These are phyloP conservation scores for Agrotis segetum DNA, from an alignment of 2,888 invertebrate species.

Conservation along the genomic window DNA sequence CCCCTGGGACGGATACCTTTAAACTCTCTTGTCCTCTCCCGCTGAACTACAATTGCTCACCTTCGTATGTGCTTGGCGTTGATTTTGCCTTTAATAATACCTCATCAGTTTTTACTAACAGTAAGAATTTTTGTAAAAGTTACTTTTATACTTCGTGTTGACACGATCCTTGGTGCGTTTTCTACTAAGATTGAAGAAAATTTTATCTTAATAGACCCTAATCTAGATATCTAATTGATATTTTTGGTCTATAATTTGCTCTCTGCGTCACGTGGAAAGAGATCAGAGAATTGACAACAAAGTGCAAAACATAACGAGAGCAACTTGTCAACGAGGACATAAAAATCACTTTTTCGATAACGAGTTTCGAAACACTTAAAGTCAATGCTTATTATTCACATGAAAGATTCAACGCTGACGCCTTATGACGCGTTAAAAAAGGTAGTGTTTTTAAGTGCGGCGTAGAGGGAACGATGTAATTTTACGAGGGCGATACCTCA, in stretches of 20 bases:
- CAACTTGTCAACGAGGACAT: not conserved
- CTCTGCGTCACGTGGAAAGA: not conserved
- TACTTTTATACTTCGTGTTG: not conserved
- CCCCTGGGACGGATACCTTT: conserved; percentile 60
- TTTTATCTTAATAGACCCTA: not conserved
- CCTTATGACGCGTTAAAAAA: conserved; percentile 75
- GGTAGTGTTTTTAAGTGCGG: conserved; percentile 68
- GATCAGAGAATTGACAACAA: not conserved
- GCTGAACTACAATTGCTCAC: not conserved
- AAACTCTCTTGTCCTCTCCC: conserved; percentile 21
- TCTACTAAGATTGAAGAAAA: conserved; percentile 16
- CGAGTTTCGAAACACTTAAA: conserved; percentile 9
- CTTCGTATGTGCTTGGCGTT: conserved; percentile 61
- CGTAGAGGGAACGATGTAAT: conserved; percentile 69
- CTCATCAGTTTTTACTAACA: conserved; percentile 34
- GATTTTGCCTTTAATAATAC: conserved; percentile 60
- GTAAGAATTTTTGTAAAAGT: conserved; percentile 22
- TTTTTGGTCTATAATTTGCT: not conserved
- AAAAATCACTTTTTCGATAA: conserved; percentile 8
- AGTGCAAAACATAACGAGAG: conserved; percentile 14
- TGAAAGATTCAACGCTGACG: conserved; percentile 83
- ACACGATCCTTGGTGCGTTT: conserved; percentile 25
- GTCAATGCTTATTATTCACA: conserved; percentile 74
- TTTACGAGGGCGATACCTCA: conserved; percentile 73
- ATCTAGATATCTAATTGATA: not conserved